Evolutionary conservation across 2,888 invertebrate genomes (phyloP).

Genomic region (Hirtodrosophila confusa): DNA sequence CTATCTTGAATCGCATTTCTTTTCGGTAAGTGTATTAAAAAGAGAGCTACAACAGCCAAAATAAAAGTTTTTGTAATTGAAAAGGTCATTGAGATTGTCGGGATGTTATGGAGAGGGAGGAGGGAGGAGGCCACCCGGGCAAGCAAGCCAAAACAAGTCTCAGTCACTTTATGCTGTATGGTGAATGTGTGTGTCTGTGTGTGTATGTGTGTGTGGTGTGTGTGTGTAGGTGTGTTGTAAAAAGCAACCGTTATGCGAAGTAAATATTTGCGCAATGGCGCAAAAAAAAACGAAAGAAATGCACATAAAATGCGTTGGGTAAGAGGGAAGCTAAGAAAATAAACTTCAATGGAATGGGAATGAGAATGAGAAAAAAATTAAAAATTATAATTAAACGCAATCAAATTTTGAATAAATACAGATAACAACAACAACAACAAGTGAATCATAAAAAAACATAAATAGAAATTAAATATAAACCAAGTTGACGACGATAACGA

Average conservation of each 20-base stretch:
- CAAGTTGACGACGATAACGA: conserved; percentile 31
- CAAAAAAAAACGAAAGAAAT: conserved; percentile 37
- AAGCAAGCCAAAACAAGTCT: conserved; percentile 33
- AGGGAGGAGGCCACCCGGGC: background rate
- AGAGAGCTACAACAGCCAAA: background rate
- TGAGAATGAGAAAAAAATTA: conserved; percentile 21
- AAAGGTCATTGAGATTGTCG: conserved; percentile 48
- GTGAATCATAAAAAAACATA: conserved; percentile 23
- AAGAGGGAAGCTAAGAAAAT: conserved; percentile 43
- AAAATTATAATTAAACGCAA: conserved; percentile 69
- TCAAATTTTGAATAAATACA: conserved; percentile 66
- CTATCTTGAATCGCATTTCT: conserved; percentile 38
- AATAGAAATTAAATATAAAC: conserved; percentile 53
- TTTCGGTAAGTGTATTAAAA: conserved; percentile 16
- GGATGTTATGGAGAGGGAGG: conserved; percentile 2
- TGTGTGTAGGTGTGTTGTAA: conserved; percentile 30
- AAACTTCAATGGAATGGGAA: conserved; percentile 27
- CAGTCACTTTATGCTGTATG: conserved; percentile 7
- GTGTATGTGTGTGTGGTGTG: conserved; percentile 16
- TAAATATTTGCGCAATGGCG: conserved; percentile 67
- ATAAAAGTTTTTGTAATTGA: conserved; percentile 41
- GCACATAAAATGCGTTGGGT: conserved; percentile 35
- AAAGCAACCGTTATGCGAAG: conserved; percentile 57
- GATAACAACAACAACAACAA: conserved; percentile 23
- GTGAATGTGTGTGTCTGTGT: background rate